Base-by-base conservation (phyloP, 2,797 vertebrate genomes). In the Typhlichthys subterraneus region DNA sequence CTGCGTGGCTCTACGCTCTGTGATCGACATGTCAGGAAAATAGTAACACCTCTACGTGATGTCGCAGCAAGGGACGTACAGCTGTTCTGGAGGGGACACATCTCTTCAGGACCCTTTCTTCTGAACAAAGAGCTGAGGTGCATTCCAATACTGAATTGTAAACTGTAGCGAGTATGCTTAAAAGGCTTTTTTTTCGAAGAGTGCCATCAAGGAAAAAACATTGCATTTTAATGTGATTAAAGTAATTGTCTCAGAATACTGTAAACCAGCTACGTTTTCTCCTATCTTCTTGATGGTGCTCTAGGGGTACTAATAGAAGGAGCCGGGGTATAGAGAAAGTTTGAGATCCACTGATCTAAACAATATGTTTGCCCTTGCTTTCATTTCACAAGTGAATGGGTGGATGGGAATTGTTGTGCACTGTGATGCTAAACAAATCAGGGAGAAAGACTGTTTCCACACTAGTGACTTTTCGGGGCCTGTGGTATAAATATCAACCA, bases 401-500 rank as follows among this genome's bases (percentile, higher is more conserved):
- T 69, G 67, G 50, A 53, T 48, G 59, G 62, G 70, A 70, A 70
- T 61, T 19, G 67, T 67, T 77, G 71, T 59, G 73, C 72, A 82
- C 68, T 63, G 69, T 83, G 83, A 82, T 85, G 83, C 76, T 77
- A 85, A 87, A 86, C 81, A 86, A 86, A 89, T 89, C 80, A 53
- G 73, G 77, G 85, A 85, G 85, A 84, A 85, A 83, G 84, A 84
- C 75, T 59, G 70, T 89, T 92, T 92, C 86, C 88, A 90, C 87
- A 75, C 76, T 78, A 33, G 75, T 88, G 89, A 87, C 85, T 93
- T 91, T 86, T 88, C 84, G 84, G 88, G 85, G 87, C 87, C 86
- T 45, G 63, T 81, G 84, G 89, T 90, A 90, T 91, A 90, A 91
- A 92, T 93, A 92, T 89, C 85, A 89, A 77, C 92, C 92, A 91